Conservation (phyloP, 2,888 invertebrate genomes). For the Prenolepis imparis region DNA sequence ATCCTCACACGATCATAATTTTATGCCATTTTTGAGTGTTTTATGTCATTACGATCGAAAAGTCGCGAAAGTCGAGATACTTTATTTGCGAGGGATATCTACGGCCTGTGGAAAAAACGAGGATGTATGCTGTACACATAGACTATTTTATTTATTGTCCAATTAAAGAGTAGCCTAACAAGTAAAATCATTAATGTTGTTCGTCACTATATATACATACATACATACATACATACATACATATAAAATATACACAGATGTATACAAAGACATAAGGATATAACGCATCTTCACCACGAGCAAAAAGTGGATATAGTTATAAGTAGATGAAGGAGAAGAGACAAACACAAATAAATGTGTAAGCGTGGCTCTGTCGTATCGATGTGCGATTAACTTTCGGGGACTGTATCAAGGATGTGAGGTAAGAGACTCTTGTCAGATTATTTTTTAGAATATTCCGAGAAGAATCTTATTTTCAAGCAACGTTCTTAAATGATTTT, state of each 20-base stretch:
- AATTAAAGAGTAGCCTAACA: conserved; percentile 80
- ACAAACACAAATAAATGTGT: conserved; percentile 35
- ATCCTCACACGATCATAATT: conserved; percentile 45
- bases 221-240: conserved; percentile 26
- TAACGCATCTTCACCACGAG: conserved; percentile 63
- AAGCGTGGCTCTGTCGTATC: conserved; percentile 56
- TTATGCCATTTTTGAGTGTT: conserved; percentile 33
- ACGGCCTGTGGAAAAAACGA: conserved; percentile 62
- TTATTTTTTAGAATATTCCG: conserved; percentile 33
- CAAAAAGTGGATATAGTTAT: conserved; percentile 56
- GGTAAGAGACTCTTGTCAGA: conserved; percentile 31
- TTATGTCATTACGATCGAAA: conserved; percentile 33
- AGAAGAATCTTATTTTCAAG: background rate
- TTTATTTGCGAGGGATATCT: conserved; percentile 34
- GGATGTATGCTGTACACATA: conserved; percentile 68
- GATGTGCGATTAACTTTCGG: conserved; percentile 49
- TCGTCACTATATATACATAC: conserved; percentile 79
- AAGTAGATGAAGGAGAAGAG: conserved; percentile 58
- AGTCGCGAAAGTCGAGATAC: conserved; percentile 21
- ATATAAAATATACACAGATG: conserved; percentile 28
- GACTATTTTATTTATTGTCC: conserved; percentile 84
- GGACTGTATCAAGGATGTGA: conserved; percentile 15
- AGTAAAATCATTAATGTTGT: conserved; percentile 83
- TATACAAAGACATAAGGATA: conserved; percentile 46
- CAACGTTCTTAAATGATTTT: conserved; percentile 10